Base-by-base conservation (phyloP, 2,888 invertebrate genomes). In the Drosophila ustulata region DNA sequence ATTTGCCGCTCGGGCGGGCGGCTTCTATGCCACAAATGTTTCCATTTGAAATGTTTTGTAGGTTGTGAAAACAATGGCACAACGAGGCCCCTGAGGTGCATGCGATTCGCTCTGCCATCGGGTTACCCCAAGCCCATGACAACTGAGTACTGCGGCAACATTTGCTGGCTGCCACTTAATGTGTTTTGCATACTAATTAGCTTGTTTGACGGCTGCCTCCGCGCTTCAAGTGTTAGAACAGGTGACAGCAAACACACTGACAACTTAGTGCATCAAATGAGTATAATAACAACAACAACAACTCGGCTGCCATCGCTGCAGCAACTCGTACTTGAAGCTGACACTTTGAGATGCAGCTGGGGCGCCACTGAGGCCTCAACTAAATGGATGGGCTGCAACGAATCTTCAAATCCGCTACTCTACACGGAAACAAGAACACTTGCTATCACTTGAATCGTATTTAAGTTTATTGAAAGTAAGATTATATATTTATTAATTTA, bases 131-230 rank as follows among this genome's bases (percentile, higher is more conserved):
- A 28, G 28, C 6, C 37, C 39, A 37, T 45, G 32, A 53, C 43
- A 46, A 47, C 49, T 52, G 59, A 83, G 83, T 66, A 62, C 75
- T 83, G 83, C 88, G 72, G 78, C 88, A 88, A 85, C 61, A 64
- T 51, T 69, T 69, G 47, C 69, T 64, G 65, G 56, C 59, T 77
- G 86, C 80, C 88, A 88, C 83, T 83, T 86, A 82, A 82, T 88
- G 88, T 82, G 78, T 78, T 83, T 86, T 82, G 86, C 83, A 69
- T 82, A 88, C 83, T 83, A 83, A 83, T 83, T 83, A 83, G 83
- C 88, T 82, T 80, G 88, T 82, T 82, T 88, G 88, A 69, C 86
- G 67, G 75, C 82, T 70, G 67, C 66, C 71, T 62, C 68, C 47
- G 66, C 57, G 52, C 58, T 71, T 83, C 78, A 83, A 83, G 83